phyloP scores from a whole-genome alignment of 2,888 invertebrate genomes.

The Celastrina argiolus region DNA sequence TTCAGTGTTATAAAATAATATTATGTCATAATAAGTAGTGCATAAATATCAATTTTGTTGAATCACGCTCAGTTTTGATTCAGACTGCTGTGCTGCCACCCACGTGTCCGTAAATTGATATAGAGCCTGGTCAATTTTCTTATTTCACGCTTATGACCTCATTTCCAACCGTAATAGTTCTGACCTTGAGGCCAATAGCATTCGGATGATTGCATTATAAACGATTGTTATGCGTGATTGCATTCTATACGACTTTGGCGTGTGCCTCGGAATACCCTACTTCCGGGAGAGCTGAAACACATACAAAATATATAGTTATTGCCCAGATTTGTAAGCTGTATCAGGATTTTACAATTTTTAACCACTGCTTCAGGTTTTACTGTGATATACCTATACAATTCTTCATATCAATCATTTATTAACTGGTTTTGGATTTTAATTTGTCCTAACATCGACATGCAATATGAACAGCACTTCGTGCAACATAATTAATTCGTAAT shows the following conservation, averaged over 20 bases:
- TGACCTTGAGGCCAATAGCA: conserved; percentile 11
- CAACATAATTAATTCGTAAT: background rate
- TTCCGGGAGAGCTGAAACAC: background rate
- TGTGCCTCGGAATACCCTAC: background rate
- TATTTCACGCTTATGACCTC: conserved; percentile 28
- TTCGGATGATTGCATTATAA: background rate
- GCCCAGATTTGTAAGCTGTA: too few relatives aligned
- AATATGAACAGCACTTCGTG: background rate
- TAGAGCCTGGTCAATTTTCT: conserved; percentile 25
- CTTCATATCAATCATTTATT: background rate
- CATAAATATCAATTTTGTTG: conserved; percentile 9
- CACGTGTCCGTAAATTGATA: conserved; percentile 18
- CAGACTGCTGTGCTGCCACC: background rate
- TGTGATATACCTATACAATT: too few relatives aligned
- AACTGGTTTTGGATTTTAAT: background rate
- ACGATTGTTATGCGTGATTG: background rate
- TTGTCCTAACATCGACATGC: background rate
- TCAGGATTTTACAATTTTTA: too few relatives aligned
- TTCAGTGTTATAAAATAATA: background rate
- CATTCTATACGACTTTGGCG: background rate
- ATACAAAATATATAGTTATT: too few relatives aligned
- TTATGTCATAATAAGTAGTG: conserved; percentile 2
- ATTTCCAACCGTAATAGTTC: conserved; percentile 22
- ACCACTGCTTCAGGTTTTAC: too few relatives aligned
- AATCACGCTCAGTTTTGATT: background rate